Conservation (phyloP, 2,113 vertebrate genomes). For the Cynoglossus semilaevis region DNA sequence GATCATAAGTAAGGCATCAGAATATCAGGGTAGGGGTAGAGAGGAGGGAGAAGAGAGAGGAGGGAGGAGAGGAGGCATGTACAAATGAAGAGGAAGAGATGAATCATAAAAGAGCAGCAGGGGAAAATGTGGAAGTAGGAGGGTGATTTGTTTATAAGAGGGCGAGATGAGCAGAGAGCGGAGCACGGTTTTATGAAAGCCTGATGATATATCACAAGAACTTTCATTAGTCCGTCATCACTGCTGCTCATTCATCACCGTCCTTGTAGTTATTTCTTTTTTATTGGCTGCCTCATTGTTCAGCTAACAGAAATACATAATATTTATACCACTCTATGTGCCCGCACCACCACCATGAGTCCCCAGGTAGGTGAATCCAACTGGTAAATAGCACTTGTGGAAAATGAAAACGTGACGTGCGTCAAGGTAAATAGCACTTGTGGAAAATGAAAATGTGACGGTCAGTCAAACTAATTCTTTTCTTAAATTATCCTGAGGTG, state of each 20-base stretch:
- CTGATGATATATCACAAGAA: conserved; percentile 24
- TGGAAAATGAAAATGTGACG: too few species aligned
- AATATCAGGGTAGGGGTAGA: not conserved
- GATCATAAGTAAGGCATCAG: conserved; percentile 4
- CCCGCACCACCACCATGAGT: not conserved
- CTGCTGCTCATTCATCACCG: conserved; percentile 19
- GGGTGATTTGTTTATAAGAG: conserved; percentile 38
- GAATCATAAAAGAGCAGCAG: conserved; percentile 12
- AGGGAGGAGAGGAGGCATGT: conserved; percentile 2
- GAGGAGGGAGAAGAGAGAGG: conserved; percentile 2
- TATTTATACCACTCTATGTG: not conserved
- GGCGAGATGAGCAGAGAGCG: conserved; percentile 3
- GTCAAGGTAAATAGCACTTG: too few species aligned
- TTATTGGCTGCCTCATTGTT: conserved; percentile 8
- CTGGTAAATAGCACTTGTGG: too few species aligned
- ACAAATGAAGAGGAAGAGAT: not conserved
- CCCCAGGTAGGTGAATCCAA: not conserved
- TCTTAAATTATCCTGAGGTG: too few species aligned
- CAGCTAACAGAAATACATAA: conserved; percentile 12
- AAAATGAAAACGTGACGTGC: too few species aligned
- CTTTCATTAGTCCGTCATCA: conserved; percentile 21
- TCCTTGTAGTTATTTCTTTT: conserved; percentile 16
- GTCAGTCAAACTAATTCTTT: too few species aligned
- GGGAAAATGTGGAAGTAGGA: conserved; percentile 28
- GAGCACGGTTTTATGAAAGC: conserved; percentile 35